Percentiles rank a stretch among this genome's conserved stretches.
phyloP scores from a whole-genome alignment of 2,797 vertebrate genomes.

The Oceanodroma leucorhoa region DNA sequence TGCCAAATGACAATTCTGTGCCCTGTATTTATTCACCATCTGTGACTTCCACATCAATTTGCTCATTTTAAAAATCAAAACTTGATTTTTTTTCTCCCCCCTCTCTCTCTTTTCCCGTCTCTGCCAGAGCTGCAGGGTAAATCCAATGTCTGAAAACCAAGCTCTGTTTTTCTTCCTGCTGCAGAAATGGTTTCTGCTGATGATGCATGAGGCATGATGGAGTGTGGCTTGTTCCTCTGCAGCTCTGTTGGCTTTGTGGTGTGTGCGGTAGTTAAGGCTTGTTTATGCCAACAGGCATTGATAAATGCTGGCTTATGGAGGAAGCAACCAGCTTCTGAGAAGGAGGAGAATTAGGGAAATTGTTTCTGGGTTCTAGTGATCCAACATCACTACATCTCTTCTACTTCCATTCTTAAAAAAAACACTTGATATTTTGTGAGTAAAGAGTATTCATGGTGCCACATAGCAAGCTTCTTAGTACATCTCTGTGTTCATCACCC shows the following conservation, averaged over 20 bases:
- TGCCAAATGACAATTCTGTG: conserved; percentile 44
- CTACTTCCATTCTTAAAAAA: not conserved
- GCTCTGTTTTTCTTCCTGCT: not conserved
- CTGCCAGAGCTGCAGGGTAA: not conserved
- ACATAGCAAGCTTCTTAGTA: not conserved
- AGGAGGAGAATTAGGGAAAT: not conserved
- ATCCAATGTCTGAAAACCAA: not conserved
- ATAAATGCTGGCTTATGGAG: not conserved
- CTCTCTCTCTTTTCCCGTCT: not conserved
- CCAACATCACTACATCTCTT: not conserved
- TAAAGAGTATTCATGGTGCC: not conserved
- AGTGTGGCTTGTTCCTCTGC: not conserved
- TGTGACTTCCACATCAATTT: conserved; percentile 60
- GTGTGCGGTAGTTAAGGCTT: not conserved
- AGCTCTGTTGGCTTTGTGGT: not conserved
- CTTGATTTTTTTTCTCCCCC: not conserved
- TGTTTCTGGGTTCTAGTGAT: not conserved
- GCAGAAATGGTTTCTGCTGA: not conserved
- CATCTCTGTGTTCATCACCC: not conserved
- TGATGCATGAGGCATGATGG: not conserved
- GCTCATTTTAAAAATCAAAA: conserved; percentile 51
- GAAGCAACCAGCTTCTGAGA: not conserved
- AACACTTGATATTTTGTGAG: rapidly evolving
- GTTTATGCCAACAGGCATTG: not conserved
- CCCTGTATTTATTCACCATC: conserved; percentile 58